These are phyloP conservation scores for Anarhynchus alexandrinus DNA, from an alignment of 2,113 vertebrate species.

Conservation along the genomic window DNA sequence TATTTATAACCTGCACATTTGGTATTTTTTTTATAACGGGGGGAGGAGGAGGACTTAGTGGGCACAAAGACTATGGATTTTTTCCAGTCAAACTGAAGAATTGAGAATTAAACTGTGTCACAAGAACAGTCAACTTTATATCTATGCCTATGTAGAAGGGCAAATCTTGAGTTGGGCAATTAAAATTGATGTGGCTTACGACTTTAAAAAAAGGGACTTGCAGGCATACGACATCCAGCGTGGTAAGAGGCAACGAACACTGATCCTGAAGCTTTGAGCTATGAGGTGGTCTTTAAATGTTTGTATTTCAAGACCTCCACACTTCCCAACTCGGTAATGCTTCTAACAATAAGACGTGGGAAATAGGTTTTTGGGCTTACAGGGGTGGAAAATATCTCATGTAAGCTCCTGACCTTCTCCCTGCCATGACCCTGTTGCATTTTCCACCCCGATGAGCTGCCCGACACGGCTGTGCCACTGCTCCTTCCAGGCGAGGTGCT, in stretches of 20 bases:
- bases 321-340: background rate
- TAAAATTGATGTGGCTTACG: background rate
- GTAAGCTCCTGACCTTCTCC: background rate
- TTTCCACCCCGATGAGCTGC: background rate
- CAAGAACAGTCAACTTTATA: background rate
- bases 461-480: fast-evolving
- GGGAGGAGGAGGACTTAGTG: constrained; percentile 28
- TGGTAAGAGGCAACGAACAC: background rate
- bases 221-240: background rate
- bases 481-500: background rate
- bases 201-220: background rate
- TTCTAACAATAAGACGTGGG: background rate
- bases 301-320: background rate
- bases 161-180: background rate
- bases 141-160: background rate
- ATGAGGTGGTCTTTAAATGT: background rate
- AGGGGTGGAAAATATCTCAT: background rate
- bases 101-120: background rate
- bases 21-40: constrained; percentile 23
- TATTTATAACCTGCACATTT: constrained; percentile 65
- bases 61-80: constrained; percentile 16
- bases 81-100: constrained; percentile 7
- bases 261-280: background rate
- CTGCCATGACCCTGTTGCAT: background rate
- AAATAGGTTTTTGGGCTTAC: background rate